Evolutionary conservation across 2,888 invertebrate genomes (phyloP).

Genomic region (Drosophila neonasuta): DNA sequence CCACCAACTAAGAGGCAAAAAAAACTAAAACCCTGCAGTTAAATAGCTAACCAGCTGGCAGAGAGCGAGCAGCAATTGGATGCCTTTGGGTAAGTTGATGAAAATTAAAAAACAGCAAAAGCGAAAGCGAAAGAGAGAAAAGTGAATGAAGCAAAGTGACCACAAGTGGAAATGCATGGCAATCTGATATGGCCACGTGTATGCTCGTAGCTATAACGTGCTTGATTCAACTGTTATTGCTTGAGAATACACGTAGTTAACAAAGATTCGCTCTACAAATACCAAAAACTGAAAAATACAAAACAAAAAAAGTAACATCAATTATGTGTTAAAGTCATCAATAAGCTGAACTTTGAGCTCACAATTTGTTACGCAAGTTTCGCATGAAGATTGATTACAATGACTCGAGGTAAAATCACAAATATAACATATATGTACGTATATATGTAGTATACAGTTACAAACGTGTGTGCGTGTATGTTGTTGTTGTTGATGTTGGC

Average conservation of each 20-base stretch:
- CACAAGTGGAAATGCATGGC: slow-evolving; percentile 27
- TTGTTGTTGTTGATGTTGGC: not conserved
- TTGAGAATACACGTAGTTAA: slow-evolving; percentile 99
- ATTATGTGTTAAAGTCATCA: slow-evolving; percentile 53
- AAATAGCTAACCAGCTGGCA: slow-evolving; percentile 10
- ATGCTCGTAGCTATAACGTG: slow-evolving; percentile 99
- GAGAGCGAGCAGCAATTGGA: not conserved
- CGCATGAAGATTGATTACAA: slow-evolving; percentile 47
- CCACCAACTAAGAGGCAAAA: slow-evolving; percentile 40
- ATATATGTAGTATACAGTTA: not conserved
- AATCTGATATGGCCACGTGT: slow-evolving; percentile 96
- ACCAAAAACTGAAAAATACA: no score
- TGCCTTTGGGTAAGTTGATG: slow-evolving; percentile 57
- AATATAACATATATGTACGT: not conserved
- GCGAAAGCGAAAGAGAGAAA: not conserved
- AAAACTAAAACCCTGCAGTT: slow-evolving; percentile 28
- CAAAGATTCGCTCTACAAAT: slow-evolving; percentile 85
- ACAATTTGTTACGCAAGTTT: slow-evolving; percentile 39
- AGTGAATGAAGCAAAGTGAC: slow-evolving; percentile 44
- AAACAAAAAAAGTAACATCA: slow-evolving; percentile 17
- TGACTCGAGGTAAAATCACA: slow-evolving; percentile 2
- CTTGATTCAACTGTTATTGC: slow-evolving; percentile 97
- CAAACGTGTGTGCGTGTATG: not conserved
- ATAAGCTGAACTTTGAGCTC: slow-evolving; percentile 43
- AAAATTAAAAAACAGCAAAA: slow-evolving; percentile 56